Evolutionary conservation across 37 sponge, comb jelly and placozoan genomes (phyloP).

Genomic region (Sycon ciliatum): DNA sequence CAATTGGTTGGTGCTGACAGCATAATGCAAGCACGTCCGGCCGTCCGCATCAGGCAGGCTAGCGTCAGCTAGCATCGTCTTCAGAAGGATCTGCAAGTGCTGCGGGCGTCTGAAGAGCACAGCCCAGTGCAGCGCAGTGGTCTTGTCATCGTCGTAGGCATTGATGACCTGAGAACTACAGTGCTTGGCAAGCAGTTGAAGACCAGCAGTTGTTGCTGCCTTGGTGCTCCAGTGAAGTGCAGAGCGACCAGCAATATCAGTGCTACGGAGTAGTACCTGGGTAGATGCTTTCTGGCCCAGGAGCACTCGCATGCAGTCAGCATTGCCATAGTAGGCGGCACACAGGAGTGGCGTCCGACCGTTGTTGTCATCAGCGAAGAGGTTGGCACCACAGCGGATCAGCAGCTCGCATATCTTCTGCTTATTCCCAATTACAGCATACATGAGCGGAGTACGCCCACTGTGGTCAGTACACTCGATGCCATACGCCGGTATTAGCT

Average conservation of each 20-base stretch:
- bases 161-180: not conserved
- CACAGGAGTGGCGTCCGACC: conserved; percentile 63
- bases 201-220: conserved; percentile 51
- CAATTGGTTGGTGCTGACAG: conserved; percentile 56
- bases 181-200: conserved; percentile 53
- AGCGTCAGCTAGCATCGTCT: conserved; percentile 37
- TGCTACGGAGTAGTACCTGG: no score
- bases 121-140: conserved; percentile 72
- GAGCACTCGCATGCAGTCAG: not conserved
- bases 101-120: conserved; percentile 62
- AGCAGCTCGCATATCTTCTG: conserved; percentile 57
- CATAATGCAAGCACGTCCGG: conserved; percentile 59
- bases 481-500: conserved; percentile 38
- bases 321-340: conserved; percentile 52
- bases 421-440: conserved; percentile 72
- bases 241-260: conserved; percentile 50
- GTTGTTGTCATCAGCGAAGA: not conserved
- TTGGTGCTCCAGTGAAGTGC: conserved; percentile 70
- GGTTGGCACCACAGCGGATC: not conserved
- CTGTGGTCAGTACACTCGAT: conserved; percentile 60
- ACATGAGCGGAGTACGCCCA: conserved; percentile 78
- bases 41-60: conserved; percentile 44
- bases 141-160: conserved; percentile 54
- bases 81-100: conserved; percentile 47
- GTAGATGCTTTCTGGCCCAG: no score